Evolutionary conservation across 2,113 vertebrate species (phyloP).

Genomic region (Odocoileus hemionus): DNA sequence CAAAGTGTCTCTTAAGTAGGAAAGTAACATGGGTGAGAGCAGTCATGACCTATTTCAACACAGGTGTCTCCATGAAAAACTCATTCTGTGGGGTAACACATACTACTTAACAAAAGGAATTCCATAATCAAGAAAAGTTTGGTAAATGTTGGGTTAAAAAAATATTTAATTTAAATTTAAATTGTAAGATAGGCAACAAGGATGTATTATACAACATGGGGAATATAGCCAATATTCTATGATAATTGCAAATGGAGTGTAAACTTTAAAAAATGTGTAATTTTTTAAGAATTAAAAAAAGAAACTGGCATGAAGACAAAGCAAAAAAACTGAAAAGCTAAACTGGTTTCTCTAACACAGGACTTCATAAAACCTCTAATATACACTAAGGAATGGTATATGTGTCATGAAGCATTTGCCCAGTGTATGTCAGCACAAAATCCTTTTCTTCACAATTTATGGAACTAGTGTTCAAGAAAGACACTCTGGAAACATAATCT

Average conservation of each 20-base stretch:
- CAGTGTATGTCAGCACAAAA: neutral
- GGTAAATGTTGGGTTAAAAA: neutral
- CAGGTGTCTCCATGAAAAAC: neutral
- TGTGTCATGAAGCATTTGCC: neutral
- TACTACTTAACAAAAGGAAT: neutral
- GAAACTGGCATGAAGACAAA: neutral
- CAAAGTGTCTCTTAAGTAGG: neutral
- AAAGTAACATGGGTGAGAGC: neutral
- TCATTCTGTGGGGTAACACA: neutral
- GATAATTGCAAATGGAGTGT: neutral
- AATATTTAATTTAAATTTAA: neutral
- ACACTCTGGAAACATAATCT: slow-evolving; percentile 9
- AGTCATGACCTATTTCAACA: neutral
- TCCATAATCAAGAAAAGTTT: neutral
- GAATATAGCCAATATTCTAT: neutral
- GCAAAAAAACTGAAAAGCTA: neutral
- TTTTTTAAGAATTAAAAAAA: neutral
- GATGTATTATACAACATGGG: neutral
- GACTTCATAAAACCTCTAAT: neutral
- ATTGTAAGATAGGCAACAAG: neutral
- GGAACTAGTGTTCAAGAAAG: neutral
- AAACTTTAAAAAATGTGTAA: neutral
- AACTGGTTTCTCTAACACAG: neutral
- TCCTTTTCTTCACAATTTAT: neutral
- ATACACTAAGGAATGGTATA: neutral